These are phyloP conservation scores for Hylaea fasciaria DNA, from an alignment of 2,888 invertebrate genomes.

Conservation along the genomic window DNA sequence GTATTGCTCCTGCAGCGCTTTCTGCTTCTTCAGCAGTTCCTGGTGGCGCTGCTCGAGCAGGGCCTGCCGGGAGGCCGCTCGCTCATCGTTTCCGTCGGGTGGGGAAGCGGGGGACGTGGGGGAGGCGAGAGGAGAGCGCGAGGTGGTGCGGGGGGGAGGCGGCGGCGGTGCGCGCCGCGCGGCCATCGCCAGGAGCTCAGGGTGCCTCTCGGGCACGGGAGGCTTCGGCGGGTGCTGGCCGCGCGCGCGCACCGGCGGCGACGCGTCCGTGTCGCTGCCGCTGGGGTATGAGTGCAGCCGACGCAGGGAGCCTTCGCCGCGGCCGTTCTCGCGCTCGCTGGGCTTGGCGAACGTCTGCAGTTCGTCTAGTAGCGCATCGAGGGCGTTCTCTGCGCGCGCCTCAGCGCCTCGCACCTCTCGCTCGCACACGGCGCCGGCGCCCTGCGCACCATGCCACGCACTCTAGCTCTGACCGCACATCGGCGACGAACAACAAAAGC, in stretches of 20 bases:
- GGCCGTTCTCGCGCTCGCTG: conserved; percentile 50
- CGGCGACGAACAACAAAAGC: conserved; percentile 57
- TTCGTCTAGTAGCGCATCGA: conserved; percentile 98
- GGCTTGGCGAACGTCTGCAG: conserved; percentile 95
- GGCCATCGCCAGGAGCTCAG: conserved; percentile 89
- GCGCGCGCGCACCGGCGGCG: conserved; percentile 89
- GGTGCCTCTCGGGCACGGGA: conserved; percentile 92
- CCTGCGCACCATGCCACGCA: conserved; percentile 77
- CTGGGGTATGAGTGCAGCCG: conserved; percentile 94
- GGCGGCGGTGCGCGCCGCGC: conserved; percentile 92
- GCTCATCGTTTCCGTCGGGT: conserved; percentile 53
- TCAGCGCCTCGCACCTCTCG: conserved; percentile 69
- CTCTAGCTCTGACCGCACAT: conserved; percentile 67
- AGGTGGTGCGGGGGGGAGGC: conserved; percentile 95
- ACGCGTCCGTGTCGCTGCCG: conserved; percentile 92
- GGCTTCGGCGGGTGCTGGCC: conserved; percentile 87
- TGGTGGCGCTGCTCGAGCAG: conserved; percentile 94
- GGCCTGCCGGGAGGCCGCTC: conserved; percentile 84
- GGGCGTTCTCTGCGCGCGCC: conserved; percentile 95
- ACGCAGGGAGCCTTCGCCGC: conserved; percentile 85
- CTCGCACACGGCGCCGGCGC: conserved; percentile 63
- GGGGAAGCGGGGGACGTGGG: conserved; percentile 89
- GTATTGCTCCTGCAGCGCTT: conserved; percentile 95
- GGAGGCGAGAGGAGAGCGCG: conserved; percentile 93
- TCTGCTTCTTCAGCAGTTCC: conserved; percentile 94